A percentile compares a stretch with the other conserved stretches of the same genome.
Conservation (phyloP, 2,888 invertebrate genomes). For the Nezara viridula region DNA sequence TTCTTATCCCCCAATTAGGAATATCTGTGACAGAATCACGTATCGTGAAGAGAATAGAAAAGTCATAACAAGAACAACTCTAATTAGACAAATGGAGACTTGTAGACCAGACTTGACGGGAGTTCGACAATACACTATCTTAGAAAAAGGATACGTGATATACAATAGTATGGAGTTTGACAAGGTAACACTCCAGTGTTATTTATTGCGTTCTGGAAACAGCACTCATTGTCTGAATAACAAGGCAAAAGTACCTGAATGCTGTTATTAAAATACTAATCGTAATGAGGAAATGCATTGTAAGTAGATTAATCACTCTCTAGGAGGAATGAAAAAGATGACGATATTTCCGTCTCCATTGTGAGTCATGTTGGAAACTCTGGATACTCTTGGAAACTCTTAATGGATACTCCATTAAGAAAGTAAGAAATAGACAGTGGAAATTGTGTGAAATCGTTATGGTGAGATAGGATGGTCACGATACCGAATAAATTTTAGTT, state of each 20-base stretch:
- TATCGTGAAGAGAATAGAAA: neutral
- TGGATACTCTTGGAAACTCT: too few species aligned
- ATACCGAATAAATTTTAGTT: too few species aligned
- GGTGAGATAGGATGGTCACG: too few species aligned
- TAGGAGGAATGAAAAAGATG: neutral
- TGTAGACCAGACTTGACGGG: neutral
- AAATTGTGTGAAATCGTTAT: neutral
- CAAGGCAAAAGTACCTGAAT: neutral
- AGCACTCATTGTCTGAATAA: neutral
- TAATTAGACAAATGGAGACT: slow-evolving; percentile 36
- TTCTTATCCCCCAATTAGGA: neutral
- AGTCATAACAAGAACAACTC: neutral
- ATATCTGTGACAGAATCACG: neutral
- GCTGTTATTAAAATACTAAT: slow-evolving; percentile 11
- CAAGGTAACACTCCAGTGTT: neutral
- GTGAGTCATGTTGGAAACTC: neutral
- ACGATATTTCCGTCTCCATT: neutral
- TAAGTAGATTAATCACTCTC: neutral
- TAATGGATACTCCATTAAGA: neutral
- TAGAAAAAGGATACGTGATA: neutral
- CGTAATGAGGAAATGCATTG: neutral
- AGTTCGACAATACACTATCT: neutral
- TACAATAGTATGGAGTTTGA: neutral
- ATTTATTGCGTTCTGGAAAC: neutral
- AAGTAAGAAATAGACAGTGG: neutral